These are phyloP conservation scores for Pachyseris speciosa DNA, from an alignment of 64 coral and sea anemone species.

Conservation along the genomic window DNA sequence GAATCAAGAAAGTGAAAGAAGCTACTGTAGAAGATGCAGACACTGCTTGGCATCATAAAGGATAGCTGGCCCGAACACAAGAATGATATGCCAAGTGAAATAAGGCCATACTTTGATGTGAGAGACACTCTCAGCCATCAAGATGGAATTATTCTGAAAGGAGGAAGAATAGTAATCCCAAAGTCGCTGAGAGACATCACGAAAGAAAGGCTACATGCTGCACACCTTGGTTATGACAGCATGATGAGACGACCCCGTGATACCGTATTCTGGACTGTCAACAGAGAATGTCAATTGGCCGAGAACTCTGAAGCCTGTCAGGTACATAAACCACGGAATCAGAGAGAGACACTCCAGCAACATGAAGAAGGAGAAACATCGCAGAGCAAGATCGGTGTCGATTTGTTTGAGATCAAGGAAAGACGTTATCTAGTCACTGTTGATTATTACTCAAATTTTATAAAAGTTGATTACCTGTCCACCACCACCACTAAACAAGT, in stretches of 20 bases:
- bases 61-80: too few relatives aligned
- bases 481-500: too few relatives aligned
- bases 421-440: constrained; percentile 5
- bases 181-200: too few relatives aligned
- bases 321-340: neutral
- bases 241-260: constrained; percentile 26
- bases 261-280: constrained; percentile 44
- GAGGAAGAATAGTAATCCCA: too few relatives aligned
- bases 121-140: constrained; percentile 46
- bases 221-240: neutral
- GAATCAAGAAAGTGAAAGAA: constrained; percentile 3
- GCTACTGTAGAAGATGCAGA: neutral
- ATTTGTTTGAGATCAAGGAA: constrained; percentile 27
- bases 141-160: too few relatives aligned
- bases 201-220: too few relatives aligned
- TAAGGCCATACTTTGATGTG: neutral
- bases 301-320: constrained; percentile 26
- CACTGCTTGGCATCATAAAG: too few relatives aligned
- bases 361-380: constrained; percentile 1
- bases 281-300: neutral
- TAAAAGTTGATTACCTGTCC: too few relatives aligned
- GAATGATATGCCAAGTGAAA: neutral
- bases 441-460: constrained; percentile 40
- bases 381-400: too few relatives aligned
- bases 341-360: constrained; percentile 20